Evolutionary conservation across 2,888 invertebrate genomes (phyloP).

Genomic region (Plagodis dolabraria): DNA sequence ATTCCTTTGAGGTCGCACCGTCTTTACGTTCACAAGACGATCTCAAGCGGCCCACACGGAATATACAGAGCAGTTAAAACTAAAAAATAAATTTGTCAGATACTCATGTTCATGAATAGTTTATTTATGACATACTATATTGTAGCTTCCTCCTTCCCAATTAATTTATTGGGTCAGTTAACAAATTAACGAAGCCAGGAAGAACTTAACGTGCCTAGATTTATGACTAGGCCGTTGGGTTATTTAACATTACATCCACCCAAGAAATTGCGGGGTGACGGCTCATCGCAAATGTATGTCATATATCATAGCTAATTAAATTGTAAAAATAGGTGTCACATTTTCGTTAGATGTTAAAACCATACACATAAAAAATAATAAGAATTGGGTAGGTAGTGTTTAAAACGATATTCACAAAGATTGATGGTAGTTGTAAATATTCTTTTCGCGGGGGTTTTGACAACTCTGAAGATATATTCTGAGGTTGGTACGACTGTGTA

Average conservation of each 20-base stretch:
- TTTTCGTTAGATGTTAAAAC: slow-evolving; percentile 19
- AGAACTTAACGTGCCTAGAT: slow-evolving; percentile 65
- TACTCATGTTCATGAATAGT: slow-evolving; percentile 62
- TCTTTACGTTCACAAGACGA: slow-evolving; percentile 67
- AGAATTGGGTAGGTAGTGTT: slow-evolving; percentile 13
- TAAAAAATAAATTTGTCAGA: slow-evolving; percentile 61
- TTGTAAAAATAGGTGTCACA: slow-evolving; percentile 16
- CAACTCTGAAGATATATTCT: slow-evolving; percentile 70
- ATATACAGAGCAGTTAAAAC: slow-evolving; percentile 65
- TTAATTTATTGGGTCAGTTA: slow-evolving; percentile 76
- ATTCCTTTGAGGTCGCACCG: slow-evolving; percentile 69
- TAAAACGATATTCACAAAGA: no score
- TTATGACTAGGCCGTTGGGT: slow-evolving; percentile 50
- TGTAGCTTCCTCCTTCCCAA: slow-evolving; percentile 71
- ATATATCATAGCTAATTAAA: slow-evolving; percentile 27
- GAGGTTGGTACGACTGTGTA: slow-evolving; percentile 77
- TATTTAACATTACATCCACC: slow-evolving; percentile 26
- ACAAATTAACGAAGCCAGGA: slow-evolving; percentile 74
- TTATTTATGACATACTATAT: slow-evolving; percentile 75
- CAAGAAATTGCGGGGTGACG: slow-evolving; percentile 22
- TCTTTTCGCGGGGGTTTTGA: slow-evolving; percentile 55
- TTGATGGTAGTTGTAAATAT: slow-evolving; percentile 30
- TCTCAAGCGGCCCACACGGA: slow-evolving; percentile 62
- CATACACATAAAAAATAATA: slow-evolving; percentile 25
- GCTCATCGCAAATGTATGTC: slow-evolving; percentile 13